phyloP scores from a whole-genome alignment of 2,888 invertebrate genomes.

The Biston stratarius region DNA sequence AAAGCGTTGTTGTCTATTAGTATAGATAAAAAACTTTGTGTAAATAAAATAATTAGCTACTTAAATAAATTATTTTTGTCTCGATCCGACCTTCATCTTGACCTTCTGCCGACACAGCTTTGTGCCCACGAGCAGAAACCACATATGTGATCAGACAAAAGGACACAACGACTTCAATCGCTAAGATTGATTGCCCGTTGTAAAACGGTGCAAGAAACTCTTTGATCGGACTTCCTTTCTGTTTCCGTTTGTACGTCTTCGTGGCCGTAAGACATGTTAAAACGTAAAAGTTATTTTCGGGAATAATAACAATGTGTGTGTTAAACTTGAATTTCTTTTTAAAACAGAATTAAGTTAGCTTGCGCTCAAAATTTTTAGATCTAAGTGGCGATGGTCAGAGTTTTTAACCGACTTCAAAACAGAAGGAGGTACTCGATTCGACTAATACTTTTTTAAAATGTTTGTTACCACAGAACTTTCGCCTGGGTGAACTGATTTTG shows the following conservation, averaged over 20 bases:
- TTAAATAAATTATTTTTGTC: background rate
- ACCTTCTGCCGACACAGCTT: background rate
- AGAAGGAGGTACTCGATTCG: no score
- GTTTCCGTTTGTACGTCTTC: slow-evolving; percentile 24
- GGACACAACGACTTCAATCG: slow-evolving; percentile 29
- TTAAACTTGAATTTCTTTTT: no score
- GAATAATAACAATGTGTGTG: background rate
- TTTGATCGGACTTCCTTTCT: slow-evolving; percentile 36
- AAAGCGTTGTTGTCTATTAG: no score
- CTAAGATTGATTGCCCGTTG: slow-evolving; percentile 32
- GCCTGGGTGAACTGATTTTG: no score
- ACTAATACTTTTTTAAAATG: no score
- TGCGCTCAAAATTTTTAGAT: no score
- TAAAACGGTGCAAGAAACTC: slow-evolving; percentile 33
- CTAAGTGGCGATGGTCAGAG: no score
- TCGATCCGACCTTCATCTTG: slow-evolving; percentile 13
- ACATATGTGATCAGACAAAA: slow-evolving; percentile 26
- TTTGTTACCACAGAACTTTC: no score
- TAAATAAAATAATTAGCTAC: background rate
- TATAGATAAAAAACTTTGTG: no score
- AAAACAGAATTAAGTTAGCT: no score
- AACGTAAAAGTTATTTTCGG: slow-evolving; percentile 10
- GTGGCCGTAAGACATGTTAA: slow-evolving; percentile 25
- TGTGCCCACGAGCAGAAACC: slow-evolving; percentile 13
- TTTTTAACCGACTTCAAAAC: no score